Percentiles rank a stretch among this genome's conserved stretches.
Evolutionary conservation across 2,113 vertebrate genomes (phyloP).

Genomic region (Malaclemys terrapin): DNA sequence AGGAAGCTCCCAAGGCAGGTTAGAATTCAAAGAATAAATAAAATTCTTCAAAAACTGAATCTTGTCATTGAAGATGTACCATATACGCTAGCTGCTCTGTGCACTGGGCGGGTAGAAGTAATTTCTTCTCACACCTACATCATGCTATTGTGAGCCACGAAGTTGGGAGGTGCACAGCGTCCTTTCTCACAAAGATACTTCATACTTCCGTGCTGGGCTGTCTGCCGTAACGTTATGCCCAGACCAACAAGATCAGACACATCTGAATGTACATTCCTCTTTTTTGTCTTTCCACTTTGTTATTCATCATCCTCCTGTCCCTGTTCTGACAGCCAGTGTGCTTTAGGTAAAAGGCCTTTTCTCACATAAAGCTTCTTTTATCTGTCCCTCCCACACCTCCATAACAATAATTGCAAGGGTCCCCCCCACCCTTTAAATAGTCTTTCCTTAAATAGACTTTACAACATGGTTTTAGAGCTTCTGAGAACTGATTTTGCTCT

Average conservation of each 20-base stretch:
- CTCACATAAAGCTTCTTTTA: background rate
- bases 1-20: background rate
- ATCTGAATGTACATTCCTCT: rapidly evolving
- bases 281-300: background rate
- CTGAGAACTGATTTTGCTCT: background rate
- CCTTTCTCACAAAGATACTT: background rate
- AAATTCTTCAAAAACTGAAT: background rate
- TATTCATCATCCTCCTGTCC: background rate
- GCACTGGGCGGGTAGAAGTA: background rate
- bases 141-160: background rate
- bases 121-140: background rate
- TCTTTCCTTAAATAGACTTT: slow-evolving; percentile 44
- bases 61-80: background rate
- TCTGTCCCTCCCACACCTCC: slow-evolving; percentile 18
- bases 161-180: background rate
- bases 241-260: background rate
- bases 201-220: rapidly evolving
- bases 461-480: background rate
- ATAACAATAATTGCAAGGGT: background rate
- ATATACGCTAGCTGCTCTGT: background rate
- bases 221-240: background rate
- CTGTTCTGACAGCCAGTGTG: slow-evolving; percentile 11
- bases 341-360: background rate
- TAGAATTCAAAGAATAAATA: background rate
- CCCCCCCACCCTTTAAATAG: slow-evolving; percentile 21